phyloP scores from a whole-genome alignment of 2,888 invertebrate species.

The Cataglyphis altisquamis region DNA sequence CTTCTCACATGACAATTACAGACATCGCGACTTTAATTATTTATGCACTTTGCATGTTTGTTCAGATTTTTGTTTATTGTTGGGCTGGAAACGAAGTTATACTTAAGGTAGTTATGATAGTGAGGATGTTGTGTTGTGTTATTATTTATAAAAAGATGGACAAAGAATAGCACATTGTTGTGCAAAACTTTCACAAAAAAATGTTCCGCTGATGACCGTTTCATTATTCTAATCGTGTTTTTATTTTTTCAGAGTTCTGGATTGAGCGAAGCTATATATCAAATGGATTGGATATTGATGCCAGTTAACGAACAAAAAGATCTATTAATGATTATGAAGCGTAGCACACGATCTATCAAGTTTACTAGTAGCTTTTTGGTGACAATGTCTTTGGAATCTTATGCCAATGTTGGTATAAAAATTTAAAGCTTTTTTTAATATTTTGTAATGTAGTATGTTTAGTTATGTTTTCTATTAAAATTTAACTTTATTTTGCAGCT shows the following conservation, averaged over 20 bases:
- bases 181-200: neutral
- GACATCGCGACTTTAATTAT: neutral
- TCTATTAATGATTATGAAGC: constrained; percentile 64
- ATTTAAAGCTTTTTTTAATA: neutral
- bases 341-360: constrained; percentile 60
- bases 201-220: neutral
- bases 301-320: constrained; percentile 40
- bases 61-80: constrained; percentile 74
- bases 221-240: neutral
- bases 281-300: constrained; percentile 45
- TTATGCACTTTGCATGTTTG: constrained; percentile 58
- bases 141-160: no score
- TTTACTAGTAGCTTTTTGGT: constrained; percentile 62
- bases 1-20: constrained; percentile 20
- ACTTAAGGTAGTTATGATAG: constrained; percentile 60
- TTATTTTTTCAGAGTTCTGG: constrained; percentile 41
- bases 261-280: constrained; percentile 20
- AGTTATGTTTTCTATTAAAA: neutral
- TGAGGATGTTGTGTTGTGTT: no score
- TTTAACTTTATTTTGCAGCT: constrained; percentile 55
- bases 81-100: constrained; percentile 76
- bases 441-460: neutral
- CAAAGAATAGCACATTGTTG: neutral
- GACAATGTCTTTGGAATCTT: constrained; percentile 62
- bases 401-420: constrained; percentile 59